A percentile compares a stretch with the other conserved stretches of the same genome.
phyloP scores from a whole-genome alignment of 2,888 invertebrate species.

The Harpalus rubripes region DNA sequence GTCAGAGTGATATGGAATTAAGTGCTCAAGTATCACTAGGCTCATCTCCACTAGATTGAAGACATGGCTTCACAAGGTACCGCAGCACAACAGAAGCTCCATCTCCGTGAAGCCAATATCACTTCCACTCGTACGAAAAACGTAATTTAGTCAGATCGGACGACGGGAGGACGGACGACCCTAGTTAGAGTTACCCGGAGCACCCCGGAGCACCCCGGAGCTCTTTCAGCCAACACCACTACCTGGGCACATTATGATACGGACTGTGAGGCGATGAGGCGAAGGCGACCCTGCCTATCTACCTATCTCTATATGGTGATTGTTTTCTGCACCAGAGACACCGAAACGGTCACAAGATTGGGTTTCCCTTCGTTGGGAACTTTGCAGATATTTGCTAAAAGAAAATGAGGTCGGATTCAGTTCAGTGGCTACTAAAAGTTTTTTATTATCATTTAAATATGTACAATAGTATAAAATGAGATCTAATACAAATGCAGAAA shows the following conservation, averaged over 20 bases:
- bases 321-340: slow-evolving; percentile 11
- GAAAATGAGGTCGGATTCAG: neutral
- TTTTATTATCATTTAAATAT: neutral
- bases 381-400: neutral
- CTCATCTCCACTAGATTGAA: slow-evolving; percentile 31
- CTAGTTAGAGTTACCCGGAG: slow-evolving; percentile 23
- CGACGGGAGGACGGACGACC: slow-evolving; percentile 37
- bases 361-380: neutral
- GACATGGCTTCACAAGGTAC: slow-evolving; percentile 10
- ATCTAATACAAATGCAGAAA: too few species aligned
- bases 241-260: slow-evolving; percentile 49
- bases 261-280: slow-evolving; percentile 1
- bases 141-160: slow-evolving; percentile 52
- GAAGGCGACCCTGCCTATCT: slow-evolving; percentile 25
- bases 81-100: neutral
- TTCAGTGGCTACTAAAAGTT: neutral
- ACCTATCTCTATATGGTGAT: slow-evolving; percentile 30
- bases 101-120: slow-evolving; percentile 23
- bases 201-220: neutral
- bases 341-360: neutral
- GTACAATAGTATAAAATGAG: too few species aligned
- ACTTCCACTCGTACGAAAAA: slow-evolving; percentile 47
- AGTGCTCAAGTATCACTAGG: slow-evolving; percentile 15
- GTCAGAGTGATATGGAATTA: slow-evolving; percentile 30
- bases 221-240: neutral